Conservation (phyloP, 1,140 invertebrate genomes). For the Camponotus floridanus region DNA sequence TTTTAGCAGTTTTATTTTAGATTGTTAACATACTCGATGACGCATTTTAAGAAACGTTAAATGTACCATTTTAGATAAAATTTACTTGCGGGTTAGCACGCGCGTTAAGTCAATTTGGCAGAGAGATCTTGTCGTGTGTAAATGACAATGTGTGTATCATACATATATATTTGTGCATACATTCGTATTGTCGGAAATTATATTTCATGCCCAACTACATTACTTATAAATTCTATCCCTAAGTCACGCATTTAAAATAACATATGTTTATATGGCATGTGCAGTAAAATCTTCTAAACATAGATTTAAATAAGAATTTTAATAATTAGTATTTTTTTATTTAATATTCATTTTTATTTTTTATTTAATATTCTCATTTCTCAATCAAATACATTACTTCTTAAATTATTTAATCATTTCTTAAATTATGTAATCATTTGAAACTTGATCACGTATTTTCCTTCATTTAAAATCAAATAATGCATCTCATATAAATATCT, state of each 20-base stretch:
- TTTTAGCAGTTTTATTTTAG: not conserved
- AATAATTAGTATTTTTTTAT: not conserved
- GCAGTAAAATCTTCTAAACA: not conserved
- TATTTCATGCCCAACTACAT: not conserved
- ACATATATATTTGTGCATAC: not conserved
- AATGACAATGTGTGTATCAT: not conserved
- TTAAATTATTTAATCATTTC: not conserved
- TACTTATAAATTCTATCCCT: not conserved
- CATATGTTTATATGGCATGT: not conserved
- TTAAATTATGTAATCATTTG: not conserved
- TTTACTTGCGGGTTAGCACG: slow-evolving; percentile 23
- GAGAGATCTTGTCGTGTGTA: not conserved
- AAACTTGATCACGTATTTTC: not conserved
- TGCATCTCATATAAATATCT: no score
- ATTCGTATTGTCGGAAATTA: not conserved
- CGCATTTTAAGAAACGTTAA: slow-evolving; percentile 8
- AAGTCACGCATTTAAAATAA: not conserved
- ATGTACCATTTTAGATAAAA: slow-evolving; percentile 26
- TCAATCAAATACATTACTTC: not conserved
- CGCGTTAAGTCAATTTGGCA: slow-evolving; percentile 36
- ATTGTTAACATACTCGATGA: slow-evolving; percentile 21
- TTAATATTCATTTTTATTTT: no score
- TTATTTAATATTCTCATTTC: no score
- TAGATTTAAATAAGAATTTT: not conserved
- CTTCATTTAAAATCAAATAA: not conserved